Percentiles rank a stretch among this genome's conserved stretches.
Evolutionary conservation across 2,113 vertebrate species (phyloP).

Genomic region (Microcebus ravelobensis): DNA sequence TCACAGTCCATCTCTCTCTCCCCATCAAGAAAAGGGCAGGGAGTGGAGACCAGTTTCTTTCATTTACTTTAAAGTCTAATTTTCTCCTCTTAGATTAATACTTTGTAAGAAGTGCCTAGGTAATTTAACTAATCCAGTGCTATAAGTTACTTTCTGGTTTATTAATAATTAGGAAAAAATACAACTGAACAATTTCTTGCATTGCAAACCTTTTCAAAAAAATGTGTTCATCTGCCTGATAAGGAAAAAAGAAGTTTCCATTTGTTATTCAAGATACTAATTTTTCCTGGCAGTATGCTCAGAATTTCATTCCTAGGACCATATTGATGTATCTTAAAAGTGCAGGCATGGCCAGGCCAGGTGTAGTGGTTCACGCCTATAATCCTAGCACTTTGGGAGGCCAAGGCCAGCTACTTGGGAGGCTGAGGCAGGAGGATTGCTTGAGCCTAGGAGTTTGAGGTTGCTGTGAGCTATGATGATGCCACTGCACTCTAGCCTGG

Average conservation of each 20-base stretch:
- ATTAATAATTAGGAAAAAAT: neutral
- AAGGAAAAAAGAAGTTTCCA: neutral
- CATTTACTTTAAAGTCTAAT: neutral
- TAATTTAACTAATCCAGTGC: neutral
- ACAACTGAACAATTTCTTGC: neutral
- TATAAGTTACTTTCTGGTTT: conserved; percentile 2
- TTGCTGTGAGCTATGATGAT: no score
- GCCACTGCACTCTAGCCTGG: no score
- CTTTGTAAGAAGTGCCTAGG: neutral
- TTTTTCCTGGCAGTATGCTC: neutral
- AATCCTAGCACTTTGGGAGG: no score
- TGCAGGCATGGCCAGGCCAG: no score
- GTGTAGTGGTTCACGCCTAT: no score
- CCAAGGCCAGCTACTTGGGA: no score
- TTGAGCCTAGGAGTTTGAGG: no score
- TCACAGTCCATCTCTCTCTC: neutral
- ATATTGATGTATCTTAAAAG: neutral
- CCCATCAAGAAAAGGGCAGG: neutral
- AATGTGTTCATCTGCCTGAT: neutral
- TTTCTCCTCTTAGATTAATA: neutral
- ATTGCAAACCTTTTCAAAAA: neutral
- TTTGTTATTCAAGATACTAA: neutral
- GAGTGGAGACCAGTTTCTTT: neutral
- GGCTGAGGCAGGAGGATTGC: no score
- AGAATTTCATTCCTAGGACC: neutral